These are phyloP conservation scores for Oxycera nigricornis DNA, from an alignment of 2,888 invertebrate species.

Conservation along the genomic window DNA sequence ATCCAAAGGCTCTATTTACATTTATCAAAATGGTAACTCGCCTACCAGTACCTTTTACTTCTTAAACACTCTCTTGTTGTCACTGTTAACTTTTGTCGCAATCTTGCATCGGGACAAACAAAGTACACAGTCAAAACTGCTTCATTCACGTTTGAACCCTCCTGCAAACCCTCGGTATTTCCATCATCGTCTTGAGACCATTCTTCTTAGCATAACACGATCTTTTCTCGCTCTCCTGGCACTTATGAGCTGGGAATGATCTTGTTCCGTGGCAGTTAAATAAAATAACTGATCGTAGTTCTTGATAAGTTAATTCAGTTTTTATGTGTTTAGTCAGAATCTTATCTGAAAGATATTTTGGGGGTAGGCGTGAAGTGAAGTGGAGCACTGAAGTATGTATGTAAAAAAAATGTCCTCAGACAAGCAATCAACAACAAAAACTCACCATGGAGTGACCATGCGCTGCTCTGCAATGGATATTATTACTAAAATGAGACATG, in stretches of 20 bases:
- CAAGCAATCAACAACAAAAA: conserved; percentile 6
- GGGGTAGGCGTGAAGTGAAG: conserved; percentile 40
- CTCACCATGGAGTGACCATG: neutral
- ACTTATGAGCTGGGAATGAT: conserved; percentile 57
- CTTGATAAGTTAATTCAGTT: conserved; percentile 63
- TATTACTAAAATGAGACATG: conserved; percentile 28
- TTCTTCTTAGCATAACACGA: conserved; percentile 44
- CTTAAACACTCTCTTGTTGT: no score
- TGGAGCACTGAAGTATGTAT: neutral
- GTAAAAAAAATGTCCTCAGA: conserved; percentile 15
- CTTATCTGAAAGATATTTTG: conserved; percentile 48
- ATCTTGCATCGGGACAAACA: conserved; percentile 4
- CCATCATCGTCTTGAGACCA: conserved; percentile 36
- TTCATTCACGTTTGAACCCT: neutral
- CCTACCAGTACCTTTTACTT: no score
- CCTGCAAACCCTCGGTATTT: conserved; percentile 3
- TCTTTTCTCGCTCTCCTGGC: conserved; percentile 52
- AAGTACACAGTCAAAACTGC: neutral
- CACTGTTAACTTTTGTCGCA: conserved; percentile 31
- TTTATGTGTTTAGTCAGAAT: conserved; percentile 58
- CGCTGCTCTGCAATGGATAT: conserved; percentile 31
- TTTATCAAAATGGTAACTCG: no score
- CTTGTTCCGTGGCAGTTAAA: conserved; percentile 62
- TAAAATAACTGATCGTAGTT: conserved; percentile 63
- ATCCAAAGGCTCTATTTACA: no score